These are phyloP conservation scores for Cremastinae sp. DNA, from an alignment of 2,888 invertebrate genomes.

Conservation along the genomic window DNA sequence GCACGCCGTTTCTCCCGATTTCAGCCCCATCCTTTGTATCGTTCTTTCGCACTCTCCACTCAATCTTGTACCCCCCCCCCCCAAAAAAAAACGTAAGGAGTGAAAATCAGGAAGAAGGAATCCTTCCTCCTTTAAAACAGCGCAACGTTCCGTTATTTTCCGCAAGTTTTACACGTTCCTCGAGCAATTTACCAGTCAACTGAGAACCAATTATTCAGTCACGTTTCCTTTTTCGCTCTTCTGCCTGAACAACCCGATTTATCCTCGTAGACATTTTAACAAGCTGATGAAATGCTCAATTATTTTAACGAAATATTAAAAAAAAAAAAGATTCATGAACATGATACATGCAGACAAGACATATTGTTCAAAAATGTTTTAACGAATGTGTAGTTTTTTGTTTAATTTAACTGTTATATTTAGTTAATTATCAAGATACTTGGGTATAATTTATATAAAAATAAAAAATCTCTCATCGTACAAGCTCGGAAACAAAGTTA, in stretches of 20 bases:
- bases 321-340: too few species aligned
- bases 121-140: slow-evolving; percentile 14
- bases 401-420: too few species aligned
- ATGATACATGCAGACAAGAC: too few species aligned
- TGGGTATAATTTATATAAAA: too few species aligned
- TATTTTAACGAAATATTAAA: too few species aligned
- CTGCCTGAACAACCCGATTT: background rate
- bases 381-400: too few species aligned
- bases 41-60: background rate
- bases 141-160: slow-evolving; percentile 10
- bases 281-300: background rate
- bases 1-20: slow-evolving; percentile 9
- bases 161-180: slow-evolving; percentile 4
- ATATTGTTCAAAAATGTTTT: too few species aligned
- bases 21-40: background rate
- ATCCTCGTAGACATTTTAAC: background rate
- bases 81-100: slow-evolving; percentile 2
- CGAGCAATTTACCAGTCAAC: slow-evolving; percentile 4
- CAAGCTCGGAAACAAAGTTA: too few species aligned
- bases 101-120: background rate
- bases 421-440: too few species aligned
- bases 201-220: slow-evolving; percentile 30
- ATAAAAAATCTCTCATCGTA: too few species aligned
- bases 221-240: background rate
- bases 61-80: slow-evolving; percentile 7